phyloP scores from a whole-genome alignment of 1,140 invertebrate genomes.

The Littorina saxatilis region DNA sequence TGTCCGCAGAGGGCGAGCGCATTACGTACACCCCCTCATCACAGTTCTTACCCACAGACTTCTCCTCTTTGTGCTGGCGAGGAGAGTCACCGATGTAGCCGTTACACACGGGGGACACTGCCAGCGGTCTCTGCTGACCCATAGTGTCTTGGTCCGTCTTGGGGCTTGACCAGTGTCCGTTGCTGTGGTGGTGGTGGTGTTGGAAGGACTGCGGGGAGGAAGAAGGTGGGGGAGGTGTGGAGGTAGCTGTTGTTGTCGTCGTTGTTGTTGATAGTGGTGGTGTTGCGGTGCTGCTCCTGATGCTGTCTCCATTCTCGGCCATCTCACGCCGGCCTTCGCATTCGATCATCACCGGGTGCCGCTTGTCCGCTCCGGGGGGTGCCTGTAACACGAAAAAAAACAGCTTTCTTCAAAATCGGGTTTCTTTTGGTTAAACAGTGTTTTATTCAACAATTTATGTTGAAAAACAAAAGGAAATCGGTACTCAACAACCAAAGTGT shows the following conservation, averaged over 20 bases:
- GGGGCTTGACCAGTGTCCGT: background rate
- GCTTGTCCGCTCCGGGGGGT: background rate
- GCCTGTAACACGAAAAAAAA: background rate
- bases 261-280: no score
- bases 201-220: background rate
- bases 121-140: background rate
- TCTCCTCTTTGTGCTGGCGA: background rate
- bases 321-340: background rate
- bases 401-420: background rate
- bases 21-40: no score
- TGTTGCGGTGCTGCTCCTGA: conserved; percentile 5
- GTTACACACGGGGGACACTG: background rate
- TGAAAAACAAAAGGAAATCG: background rate
- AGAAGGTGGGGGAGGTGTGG: background rate
- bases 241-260: no score
- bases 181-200: background rate
- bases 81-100: background rate
- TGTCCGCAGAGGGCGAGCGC: no score
- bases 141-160: background rate
- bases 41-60: background rate
- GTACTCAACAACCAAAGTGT: background rate
- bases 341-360: background rate
- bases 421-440: background rate
- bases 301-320: background rate
- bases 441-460: background rate